Conservation (phyloP, 2,888 invertebrate genomes). For the Andrena bucephala region DNA sequence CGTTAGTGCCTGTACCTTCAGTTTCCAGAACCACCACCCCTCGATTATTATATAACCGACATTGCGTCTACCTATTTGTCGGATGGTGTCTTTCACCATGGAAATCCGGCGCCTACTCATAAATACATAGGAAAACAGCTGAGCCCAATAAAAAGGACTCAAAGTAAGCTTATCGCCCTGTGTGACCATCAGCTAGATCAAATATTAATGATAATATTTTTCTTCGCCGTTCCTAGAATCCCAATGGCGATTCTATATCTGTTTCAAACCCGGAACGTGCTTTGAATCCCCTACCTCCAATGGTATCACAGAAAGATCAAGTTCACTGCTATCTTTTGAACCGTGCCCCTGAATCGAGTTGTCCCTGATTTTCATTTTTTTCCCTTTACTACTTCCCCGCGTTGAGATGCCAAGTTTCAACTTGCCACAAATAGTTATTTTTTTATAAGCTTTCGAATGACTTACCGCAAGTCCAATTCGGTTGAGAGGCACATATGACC, state of each 20-base stretch:
- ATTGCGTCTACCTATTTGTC: slow-evolving; percentile 33
- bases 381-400: too few relatives aligned
- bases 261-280: neutral
- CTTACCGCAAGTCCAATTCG: too few relatives aligned
- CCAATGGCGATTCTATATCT: neutral
- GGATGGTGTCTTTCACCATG: slow-evolving; percentile 53
- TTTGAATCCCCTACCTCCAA: too few relatives aligned
- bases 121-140: slow-evolving; percentile 59
- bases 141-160: slow-evolving; percentile 44
- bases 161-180: slow-evolving; percentile 38
- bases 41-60: slow-evolving; percentile 52
- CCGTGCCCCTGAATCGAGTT: too few relatives aligned
- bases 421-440: too few relatives aligned
- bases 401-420: too few relatives aligned
- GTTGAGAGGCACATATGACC: too few relatives aligned
- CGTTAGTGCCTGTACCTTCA: slow-evolving; percentile 17
- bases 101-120: slow-evolving; percentile 36
- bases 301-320: too few relatives aligned
- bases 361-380: too few relatives aligned
- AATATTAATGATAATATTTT: slow-evolving; percentile 20
- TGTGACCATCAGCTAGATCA: slow-evolving; percentile 10
- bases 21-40: slow-evolving; percentile 62
- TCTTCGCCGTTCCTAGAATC: neutral
- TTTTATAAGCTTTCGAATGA: too few relatives aligned
- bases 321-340: too few relatives aligned